Evolutionary conservation across 2,797 vertebrate species (phyloP), one percentile per base, ranked within the genome.

Genomic region (Lagocephalus sceleratus): DNA sequence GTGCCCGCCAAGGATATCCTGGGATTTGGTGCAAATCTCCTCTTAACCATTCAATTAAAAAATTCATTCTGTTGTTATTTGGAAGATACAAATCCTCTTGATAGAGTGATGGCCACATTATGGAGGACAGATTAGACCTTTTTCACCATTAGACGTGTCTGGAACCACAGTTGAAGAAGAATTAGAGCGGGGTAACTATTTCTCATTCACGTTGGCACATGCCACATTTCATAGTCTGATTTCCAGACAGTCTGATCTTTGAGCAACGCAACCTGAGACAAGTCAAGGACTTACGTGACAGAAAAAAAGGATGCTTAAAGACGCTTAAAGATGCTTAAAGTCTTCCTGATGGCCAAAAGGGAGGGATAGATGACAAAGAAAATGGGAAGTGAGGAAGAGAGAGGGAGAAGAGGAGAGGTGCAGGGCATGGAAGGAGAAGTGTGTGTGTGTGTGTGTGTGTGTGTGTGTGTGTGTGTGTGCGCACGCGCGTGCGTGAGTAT

Each of bases 21-120:
- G 76, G 76, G 84, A 86, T 76, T 86, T 62, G 52, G 61, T 62
- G 66, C 67, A 79, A 86, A 82, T 81, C 74, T 81, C 66, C 63
- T 78, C 62, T 63, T 79, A 71, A 82, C 67, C 55, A 70, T 70
- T 56, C 76, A 83, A 81, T 79, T 84, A 77, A 69, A 82, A 48
- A 22, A 20, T 43, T 47, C 46, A 25, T 57, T 70, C 63, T 25
- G 17, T 44, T 54, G 43, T 73, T 17, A 40, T 71, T 48, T 48
- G 16, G 45, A 43, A 53, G 56, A 26, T 32, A 39, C 10, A 51
- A 40, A 40, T 40, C 15, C 39, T 17, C 2, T 40, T 40, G 39
- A 40, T 17, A 16, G 15, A 17, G 39, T 5, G 5, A 40, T 35
- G n/a, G 25, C 47, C 22, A 41, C 2, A 53, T 16, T 3, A 49